Conservation (phyloP, 1,140 invertebrate genomes). For the Brachystomella parvula region DNA sequence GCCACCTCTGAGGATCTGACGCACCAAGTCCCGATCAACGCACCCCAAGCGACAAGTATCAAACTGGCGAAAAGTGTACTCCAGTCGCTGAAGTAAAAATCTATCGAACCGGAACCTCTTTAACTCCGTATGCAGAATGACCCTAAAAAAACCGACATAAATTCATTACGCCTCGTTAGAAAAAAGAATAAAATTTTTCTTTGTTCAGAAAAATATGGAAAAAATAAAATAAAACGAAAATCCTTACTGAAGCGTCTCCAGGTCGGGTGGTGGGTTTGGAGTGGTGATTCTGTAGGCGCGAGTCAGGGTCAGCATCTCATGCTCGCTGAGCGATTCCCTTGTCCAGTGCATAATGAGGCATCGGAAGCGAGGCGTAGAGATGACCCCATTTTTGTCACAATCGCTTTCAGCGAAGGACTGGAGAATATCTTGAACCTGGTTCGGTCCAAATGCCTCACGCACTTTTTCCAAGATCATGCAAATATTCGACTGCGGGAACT, state of each 20-base stretch:
- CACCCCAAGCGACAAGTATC: slow-evolving; percentile 33
- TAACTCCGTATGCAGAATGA: slow-evolving; percentile 32
- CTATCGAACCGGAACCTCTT: slow-evolving; percentile 29
- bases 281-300: slow-evolving; percentile 27
- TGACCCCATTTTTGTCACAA: slow-evolving; percentile 26
- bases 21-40: slow-evolving; percentile 30
- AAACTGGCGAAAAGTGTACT: slow-evolving; percentile 32
- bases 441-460: slow-evolving; percentile 27
- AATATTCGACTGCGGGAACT: slow-evolving; percentile 32
- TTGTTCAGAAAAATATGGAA: too few species aligned
- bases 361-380: slow-evolving; percentile 10
- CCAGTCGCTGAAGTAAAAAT: slow-evolving; percentile 23
- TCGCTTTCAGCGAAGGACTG: slow-evolving; percentile 34
- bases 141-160: too few species aligned
- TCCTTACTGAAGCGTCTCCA: slow-evolving; percentile 29
- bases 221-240: too few species aligned
- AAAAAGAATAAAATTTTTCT: too few species aligned
- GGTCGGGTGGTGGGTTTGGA: slow-evolving; percentile 24
- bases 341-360: slow-evolving; percentile 24
- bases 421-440: slow-evolving; percentile 28
- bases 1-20: slow-evolving; percentile 32
- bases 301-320: slow-evolving; percentile 32
- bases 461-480: slow-evolving; percentile 28
- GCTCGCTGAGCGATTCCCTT: slow-evolving; percentile 33
- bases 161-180: too few species aligned